Evolutionary conservation across 2,113 vertebrate genomes (phyloP).

Genomic region (Cricetomys ansorgei): DNA sequence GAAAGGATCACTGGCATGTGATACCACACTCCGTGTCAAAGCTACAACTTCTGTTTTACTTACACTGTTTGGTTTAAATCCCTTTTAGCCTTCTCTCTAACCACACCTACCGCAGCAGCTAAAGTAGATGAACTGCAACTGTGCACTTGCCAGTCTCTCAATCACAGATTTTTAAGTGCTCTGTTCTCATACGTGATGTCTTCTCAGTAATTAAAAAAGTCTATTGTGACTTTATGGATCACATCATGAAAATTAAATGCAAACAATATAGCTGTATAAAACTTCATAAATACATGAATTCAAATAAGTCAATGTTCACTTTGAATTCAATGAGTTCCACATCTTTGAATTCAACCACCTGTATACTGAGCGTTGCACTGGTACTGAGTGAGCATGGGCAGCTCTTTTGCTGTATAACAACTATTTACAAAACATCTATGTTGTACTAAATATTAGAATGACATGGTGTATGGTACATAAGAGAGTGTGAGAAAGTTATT

Average conservation of each 20-base stretch:
- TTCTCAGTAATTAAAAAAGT: constrained; percentile 33
- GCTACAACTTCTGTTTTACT: neutral
- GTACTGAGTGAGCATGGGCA: neutral
- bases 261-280: neutral
- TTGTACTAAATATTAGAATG: neutral
- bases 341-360: neutral
- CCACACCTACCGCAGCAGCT: neutral
- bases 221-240: neutral
- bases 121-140: neutral
- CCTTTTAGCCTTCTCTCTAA: neutral
- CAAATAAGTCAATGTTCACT: neutral
- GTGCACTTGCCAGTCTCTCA: neutral
- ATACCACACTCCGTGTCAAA: neutral
- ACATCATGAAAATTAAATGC: neutral
- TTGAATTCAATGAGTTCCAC: neutral
- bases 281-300: neutral
- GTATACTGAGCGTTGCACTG: neutral
- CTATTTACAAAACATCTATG: neutral
- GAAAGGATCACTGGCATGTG: too few relatives aligned
- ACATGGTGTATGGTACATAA: neutral
- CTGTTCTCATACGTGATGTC: neutral
- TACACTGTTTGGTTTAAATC: neutral
- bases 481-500: neutral
- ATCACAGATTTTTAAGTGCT: neutral
- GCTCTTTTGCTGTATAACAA: neutral